Conservation (phyloP, 1,140 invertebrate species). For the Sipha flava region DNA sequence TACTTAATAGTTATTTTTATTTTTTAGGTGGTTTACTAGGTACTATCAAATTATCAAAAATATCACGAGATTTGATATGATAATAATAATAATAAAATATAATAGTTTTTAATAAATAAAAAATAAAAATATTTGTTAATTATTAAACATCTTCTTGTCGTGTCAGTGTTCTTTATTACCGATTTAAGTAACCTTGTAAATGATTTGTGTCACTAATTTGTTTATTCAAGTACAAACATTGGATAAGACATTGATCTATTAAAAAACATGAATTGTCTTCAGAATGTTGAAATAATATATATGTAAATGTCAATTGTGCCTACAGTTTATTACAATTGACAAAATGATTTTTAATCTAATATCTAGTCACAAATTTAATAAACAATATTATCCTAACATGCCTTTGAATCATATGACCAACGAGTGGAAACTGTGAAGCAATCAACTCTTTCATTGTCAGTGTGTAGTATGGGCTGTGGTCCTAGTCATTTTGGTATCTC, state of each 20-base stretch:
- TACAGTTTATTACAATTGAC: neutral
- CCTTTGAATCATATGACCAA: neutral
- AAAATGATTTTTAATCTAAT: neutral
- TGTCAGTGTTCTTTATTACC: neutral
- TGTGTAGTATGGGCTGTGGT: constrained; percentile 49
- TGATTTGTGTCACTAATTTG: too few species aligned
- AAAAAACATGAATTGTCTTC: too few species aligned
- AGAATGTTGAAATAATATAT: too few species aligned
- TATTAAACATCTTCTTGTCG: neutral
- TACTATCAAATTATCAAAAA: neutral
- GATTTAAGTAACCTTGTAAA: neutral
- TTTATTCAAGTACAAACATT: too few species aligned
- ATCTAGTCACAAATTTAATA: neutral
- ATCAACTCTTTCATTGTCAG: neutral
- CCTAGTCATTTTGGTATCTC: constrained; percentile 52
- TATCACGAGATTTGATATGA: neutral
- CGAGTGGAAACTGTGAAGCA: neutral
- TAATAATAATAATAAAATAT: neutral
- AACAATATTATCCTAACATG: neutral
- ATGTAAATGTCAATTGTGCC: neutral
- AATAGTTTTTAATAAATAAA: neutral
- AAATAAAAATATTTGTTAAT: neutral
- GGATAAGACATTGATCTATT: too few species aligned
- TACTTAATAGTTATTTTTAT: too few species aligned
- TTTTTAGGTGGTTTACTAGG: too few species aligned